A percentile compares a stretch with the other conserved stretches of the same genome.
phyloP scores from a whole-genome alignment of 2,888 invertebrate species.

The Acleris literana region DNA sequence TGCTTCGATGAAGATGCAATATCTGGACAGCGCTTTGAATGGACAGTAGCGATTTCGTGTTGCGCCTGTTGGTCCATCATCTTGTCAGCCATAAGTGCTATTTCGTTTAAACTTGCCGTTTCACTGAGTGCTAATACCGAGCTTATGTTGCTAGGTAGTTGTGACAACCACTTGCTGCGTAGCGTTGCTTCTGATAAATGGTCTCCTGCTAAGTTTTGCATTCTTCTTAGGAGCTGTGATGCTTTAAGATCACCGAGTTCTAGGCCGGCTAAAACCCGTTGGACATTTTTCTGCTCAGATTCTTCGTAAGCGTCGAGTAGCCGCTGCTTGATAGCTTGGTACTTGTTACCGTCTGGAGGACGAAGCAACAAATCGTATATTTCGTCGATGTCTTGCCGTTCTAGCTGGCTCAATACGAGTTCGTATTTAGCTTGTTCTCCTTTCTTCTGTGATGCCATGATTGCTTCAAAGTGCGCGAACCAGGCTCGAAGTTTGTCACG shows the following conservation, averaged over 20 bases:
- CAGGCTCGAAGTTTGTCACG: not conserved
- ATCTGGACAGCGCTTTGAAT: not conserved
- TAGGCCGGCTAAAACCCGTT: not conserved
- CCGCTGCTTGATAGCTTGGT: not conserved
- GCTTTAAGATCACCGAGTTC: constrained; percentile 7
- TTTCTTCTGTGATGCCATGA: not conserved
- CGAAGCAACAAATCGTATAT: not conserved
- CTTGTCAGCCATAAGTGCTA: constrained; percentile 1
- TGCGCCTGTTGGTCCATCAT: constrained; percentile 7
- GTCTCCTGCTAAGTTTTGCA: constrained; percentile 4
- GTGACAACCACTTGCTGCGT: constrained; percentile 4
- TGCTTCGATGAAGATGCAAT: not conserved
- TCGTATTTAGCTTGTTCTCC: constrained; percentile 4
- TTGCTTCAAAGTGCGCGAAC: not conserved
- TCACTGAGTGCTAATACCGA: not conserved
- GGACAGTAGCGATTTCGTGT: not conserved
- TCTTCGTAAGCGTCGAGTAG: constrained; percentile 7
- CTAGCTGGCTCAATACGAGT: constrained; percentile 2
- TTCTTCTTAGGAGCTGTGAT: constrained; percentile 7
- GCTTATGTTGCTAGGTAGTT: constrained; percentile 12
- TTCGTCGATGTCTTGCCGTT: not conserved
- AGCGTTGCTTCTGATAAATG: constrained; percentile 12
- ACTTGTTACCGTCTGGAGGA: not conserved
- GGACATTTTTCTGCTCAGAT: not conserved
- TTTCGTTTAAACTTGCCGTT: not conserved